A percentile compares a stretch with the other conserved stretches of the same genome.
phyloP scores from a whole-genome alignment of 2,888 invertebrate genomes.

The Ramazzottius varieornatus region DNA sequence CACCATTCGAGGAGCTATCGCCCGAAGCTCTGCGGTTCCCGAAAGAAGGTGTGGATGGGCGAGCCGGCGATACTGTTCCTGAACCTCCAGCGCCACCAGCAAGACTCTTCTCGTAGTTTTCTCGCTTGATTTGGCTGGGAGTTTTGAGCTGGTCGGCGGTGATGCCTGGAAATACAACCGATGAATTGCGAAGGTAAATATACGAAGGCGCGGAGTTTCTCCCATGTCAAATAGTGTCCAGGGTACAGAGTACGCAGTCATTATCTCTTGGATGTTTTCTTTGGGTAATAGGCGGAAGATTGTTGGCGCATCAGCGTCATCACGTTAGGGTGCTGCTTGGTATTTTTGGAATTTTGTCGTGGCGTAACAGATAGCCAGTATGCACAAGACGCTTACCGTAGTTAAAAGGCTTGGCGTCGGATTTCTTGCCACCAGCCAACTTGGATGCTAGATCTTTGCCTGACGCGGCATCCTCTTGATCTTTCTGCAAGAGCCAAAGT shows the following conservation, averaged over 20 bases:
- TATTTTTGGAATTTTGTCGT: too few species aligned
- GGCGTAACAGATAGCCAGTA: too few species aligned
- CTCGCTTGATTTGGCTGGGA: neutral
- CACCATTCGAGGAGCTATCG: neutral
- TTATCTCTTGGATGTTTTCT: too few species aligned
- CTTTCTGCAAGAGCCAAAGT: constrained; percentile 3
- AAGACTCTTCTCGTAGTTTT: too few species aligned
- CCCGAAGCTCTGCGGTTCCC: neutral
- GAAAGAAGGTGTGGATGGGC: constrained; percentile 1
- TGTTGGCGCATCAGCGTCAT: too few species aligned
- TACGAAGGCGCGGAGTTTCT: too few species aligned
- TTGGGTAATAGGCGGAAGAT: too few species aligned
- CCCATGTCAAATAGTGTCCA: too few species aligned
- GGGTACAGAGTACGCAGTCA: too few species aligned
- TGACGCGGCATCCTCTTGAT: neutral
- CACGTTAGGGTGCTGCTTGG: too few species aligned
- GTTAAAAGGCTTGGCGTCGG: neutral
- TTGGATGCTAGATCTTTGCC: neutral
- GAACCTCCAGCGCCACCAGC: neutral
- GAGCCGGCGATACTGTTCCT: neutral
- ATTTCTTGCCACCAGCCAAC: neutral
- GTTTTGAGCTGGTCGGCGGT: neutral
- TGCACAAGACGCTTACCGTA: neutral
- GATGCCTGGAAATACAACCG: neutral
- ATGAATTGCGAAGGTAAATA: too few species aligned